phyloP scores from a whole-genome alignment of 2,797 vertebrate species.

The Chaunax sp. region DNA sequence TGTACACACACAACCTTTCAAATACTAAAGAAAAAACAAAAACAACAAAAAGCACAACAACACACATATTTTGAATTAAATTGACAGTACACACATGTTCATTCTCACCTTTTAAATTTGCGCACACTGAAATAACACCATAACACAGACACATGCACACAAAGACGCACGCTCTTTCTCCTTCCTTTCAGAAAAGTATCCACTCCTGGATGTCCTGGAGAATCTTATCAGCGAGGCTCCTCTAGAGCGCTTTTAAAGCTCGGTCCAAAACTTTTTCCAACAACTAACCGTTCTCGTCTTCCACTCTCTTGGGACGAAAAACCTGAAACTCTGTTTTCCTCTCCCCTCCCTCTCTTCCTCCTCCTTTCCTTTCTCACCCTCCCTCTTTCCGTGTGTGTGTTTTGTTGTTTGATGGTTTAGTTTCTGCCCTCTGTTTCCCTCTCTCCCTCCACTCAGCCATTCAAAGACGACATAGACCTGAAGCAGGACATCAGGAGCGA shows the following conservation, averaged over 20 bases:
- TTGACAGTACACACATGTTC: not conserved
- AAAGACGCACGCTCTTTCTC: not conserved
- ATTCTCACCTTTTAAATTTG: not conserved
- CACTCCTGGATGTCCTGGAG: conserved; percentile 36
- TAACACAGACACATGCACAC: not conserved
- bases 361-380: conserved; percentile 71
- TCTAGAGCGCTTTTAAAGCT: conserved; percentile 44
- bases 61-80: not conserved
- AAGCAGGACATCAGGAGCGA: conserved; percentile 94
- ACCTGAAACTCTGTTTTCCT: conserved; percentile 85
- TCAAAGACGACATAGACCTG: conserved; percentile 96
- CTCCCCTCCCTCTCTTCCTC: conserved; percentile 76
- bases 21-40: no score
- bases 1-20: not conserved
- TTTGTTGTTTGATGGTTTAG: conserved; percentile 87
- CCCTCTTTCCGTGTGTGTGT: conserved; percentile 81
- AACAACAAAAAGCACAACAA: conserved; percentile 9
- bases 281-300: conserved; percentile 64
- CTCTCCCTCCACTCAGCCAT: conserved; percentile 88
- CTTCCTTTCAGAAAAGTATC: conserved; percentile 39
- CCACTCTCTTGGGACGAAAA: conserved; percentile 71
- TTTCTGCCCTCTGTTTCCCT: conserved; percentile 89
- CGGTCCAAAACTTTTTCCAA: conserved; percentile 20
- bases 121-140: no score
- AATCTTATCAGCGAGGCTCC: conserved; percentile 18